Base-by-base conservation (phyloP, 2,888 invertebrate species). In the Neoascia interrupta region DNA sequence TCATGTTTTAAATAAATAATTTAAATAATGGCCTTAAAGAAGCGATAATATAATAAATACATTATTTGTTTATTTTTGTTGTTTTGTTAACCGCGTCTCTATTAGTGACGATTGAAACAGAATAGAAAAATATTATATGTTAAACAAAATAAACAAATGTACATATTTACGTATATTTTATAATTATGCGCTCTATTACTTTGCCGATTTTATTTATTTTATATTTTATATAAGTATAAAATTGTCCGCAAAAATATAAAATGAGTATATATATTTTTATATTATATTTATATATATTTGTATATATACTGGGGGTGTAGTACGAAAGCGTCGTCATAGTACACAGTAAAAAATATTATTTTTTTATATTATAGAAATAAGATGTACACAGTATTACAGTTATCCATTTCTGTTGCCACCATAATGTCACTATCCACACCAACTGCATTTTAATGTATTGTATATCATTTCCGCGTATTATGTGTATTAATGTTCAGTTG, bases 171-270 rank as follows among this genome's bases (percentile, higher is more conserved):
- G 60, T 81, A 63, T 63, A 51, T 54, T 47, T 51, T 58, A 56
- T 63, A 36, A 68, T 80, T 80, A 68, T 79, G 79, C 79, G 73
- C 56, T 68, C 36, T 74, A 80, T 61, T 66, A 53, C 49, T 74
- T 76, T 66, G 66, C 70, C 56, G 66, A 72, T 68, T 49, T 66
- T 73, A 54, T 64, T 63, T 58, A 39, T 41, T 19, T 49, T 49
- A 16, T 54, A 69, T 76, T 81, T 63, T 75, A 81, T 66, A 39
- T 80, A 81, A 83, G 82, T 85, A 84, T 82, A 82, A 81, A 81
- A 82, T 84, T 84, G 83, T 85, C 85, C 85, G 86, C 87, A 86
- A 87, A 85, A 87, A 87, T 87, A 87, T 84, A 84, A 83, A 84
- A 84, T 84, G 83, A 84, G 83, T 84, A 84, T 84, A 84, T 86